Conservation (phyloP, 2,797 vertebrate genomes). For the Novumbra hubbsi region DNA sequence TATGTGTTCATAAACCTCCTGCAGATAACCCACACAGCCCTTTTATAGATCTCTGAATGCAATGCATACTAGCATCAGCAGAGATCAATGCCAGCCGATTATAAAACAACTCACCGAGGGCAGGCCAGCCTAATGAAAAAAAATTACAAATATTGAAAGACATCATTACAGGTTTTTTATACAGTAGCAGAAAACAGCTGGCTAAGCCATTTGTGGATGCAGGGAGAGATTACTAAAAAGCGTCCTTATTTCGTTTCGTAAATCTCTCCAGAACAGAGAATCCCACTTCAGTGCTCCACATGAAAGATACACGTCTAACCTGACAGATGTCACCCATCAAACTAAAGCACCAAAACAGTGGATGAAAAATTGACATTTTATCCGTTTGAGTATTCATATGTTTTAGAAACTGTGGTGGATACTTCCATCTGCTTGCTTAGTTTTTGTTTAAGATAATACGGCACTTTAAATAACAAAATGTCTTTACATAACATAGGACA, state of each 20-base stretch:
- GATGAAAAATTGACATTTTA: neutral
- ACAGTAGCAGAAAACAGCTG: neutral
- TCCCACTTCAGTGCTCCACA: neutral
- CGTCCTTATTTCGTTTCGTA: neutral
- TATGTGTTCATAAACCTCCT: no score
- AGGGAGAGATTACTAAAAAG: neutral
- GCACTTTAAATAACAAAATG: no score
- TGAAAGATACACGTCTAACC: conserved; percentile 1
- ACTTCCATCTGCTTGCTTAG: no score
- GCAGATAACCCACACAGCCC: no score
- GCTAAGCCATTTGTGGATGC: neutral
- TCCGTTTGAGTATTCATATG: neutral
- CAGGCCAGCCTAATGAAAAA: neutral
- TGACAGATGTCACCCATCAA: neutral
- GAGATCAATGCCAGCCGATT: neutral
- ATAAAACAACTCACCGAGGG: neutral
- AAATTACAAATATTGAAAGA: neutral
- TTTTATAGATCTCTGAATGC: no score
- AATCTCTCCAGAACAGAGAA: neutral
- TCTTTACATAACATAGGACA: no score
- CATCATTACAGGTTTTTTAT: neutral
- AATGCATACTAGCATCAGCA: neutral
- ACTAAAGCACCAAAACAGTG: neutral
- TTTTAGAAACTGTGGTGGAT: no score
- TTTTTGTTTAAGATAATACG: no score